Evolutionary conservation across 1,140 invertebrate species (phyloP), one percentile per base, ranked within the genome.

Genomic region (Stenopsyche tienmushanensis): DNA sequence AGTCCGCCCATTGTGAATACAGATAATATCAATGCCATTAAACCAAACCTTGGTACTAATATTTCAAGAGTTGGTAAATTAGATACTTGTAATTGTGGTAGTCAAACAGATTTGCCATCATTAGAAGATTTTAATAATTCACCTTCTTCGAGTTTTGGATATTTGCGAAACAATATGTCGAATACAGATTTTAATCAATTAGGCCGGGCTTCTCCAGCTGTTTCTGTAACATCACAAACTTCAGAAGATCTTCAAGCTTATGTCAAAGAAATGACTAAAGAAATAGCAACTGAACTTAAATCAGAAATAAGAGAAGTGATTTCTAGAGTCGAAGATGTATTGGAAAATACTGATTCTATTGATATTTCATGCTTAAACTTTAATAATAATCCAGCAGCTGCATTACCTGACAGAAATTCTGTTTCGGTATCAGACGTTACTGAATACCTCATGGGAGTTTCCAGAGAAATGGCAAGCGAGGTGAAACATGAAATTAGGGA

Each of bases 261-360:
- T 66, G 84, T 90, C 0, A 88, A 88, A 71, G 88, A 89, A 75
- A 84, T 89, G 70, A 89, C 88, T 0, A 88, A 86, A 77, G 88
- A 90, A 78, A 77, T 91, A 47, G 88, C 89, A 0, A 90, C 88
- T 5, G 89, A 90, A 76, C 89, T 91, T 7, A 92, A 91, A 74
- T 91, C 89, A 2, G 89, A 91, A 80, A 88, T 91, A 20, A 78
- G 89, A 1, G 89, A 87, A 76, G 89, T 91, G 0, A 91, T 91
- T 55, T 88, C 86, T 0, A 86, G 86, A 74, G 89, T 91, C 0
- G 88, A 90, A 65, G 88, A 90, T 73, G 88, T 87, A 25, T 73
- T 90, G 1, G 88, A 88, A 21, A 88, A 89, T 72, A 84, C 83
- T 1, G 83, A 85, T 65, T 72, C 73, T 5, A 67, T 79, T 18